Conservation (phyloP, 2,888 invertebrate genomes). For the Hydriomena furcata region DNA sequence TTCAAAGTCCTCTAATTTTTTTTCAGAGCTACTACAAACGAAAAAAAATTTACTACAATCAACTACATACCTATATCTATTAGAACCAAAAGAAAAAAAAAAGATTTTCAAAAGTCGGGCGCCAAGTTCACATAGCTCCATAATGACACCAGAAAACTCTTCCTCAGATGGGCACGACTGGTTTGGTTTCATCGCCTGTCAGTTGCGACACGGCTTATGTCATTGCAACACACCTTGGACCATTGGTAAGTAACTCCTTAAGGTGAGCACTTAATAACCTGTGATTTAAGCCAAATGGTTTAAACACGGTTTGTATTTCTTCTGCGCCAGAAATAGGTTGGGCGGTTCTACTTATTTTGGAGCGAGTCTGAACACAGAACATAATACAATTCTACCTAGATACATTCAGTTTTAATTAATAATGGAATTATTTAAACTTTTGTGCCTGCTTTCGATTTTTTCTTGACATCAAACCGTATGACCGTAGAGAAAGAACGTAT, state of each 20-base stretch:
- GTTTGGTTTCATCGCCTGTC: constrained; percentile 20
- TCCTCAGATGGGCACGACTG: constrained; percentile 20
- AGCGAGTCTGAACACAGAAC: neutral
- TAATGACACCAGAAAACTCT: constrained; percentile 7
- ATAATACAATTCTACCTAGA: neutral
- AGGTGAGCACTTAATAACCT: constrained; percentile 16
- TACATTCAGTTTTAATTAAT: too few species aligned
- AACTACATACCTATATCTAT: too few species aligned
- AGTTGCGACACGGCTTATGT: constrained; percentile 22
- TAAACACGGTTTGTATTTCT: neutral
- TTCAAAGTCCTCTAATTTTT: too few species aligned
- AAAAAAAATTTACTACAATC: too few species aligned
- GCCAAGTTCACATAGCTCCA: neutral
- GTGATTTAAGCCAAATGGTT: constrained; percentile 6
- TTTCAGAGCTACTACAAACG: too few species aligned
- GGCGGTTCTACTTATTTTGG: neutral
- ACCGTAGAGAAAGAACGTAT: too few species aligned
- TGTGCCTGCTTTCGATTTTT: too few species aligned
- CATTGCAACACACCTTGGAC: constrained; percentile 16
- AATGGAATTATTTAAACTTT: too few species aligned
- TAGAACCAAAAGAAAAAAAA: too few species aligned
- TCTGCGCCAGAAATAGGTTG: constrained; percentile 11
- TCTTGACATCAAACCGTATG: too few species aligned
- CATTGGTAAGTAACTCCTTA: constrained; percentile 16
- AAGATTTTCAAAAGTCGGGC: too few species aligned